A percentile compares a stretch with the other conserved stretches of the same genome.
Conservation (phyloP, 1,140 invertebrate species). For the Sycobia sp. region DNA sequence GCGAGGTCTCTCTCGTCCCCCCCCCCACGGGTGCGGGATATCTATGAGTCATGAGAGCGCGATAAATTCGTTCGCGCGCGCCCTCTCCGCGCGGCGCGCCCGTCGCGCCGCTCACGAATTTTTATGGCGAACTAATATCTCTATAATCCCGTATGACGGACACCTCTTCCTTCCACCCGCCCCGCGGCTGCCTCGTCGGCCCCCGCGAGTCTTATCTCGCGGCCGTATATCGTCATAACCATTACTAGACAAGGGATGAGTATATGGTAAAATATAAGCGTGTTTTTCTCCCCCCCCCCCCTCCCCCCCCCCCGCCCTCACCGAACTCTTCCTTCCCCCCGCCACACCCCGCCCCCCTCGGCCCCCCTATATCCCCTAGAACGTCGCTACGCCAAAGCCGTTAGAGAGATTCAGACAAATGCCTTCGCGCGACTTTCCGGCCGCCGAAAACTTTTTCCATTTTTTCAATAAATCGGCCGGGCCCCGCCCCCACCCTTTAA, state of each 20-base stretch:
- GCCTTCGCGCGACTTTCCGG: conserved; percentile 11
- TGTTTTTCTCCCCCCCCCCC: too few species aligned
- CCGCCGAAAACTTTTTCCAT: too few species aligned
- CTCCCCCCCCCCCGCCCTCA: too few species aligned
- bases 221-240: conserved; percentile 22
- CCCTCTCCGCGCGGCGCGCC: background rate
- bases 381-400: too few species aligned
- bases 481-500: too few species aligned
- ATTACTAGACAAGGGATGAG: conserved; percentile 28
- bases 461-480: too few species aligned
- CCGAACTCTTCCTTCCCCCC: too few species aligned
- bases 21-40: background rate
- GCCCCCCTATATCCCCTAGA: too few species aligned
- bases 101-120: conserved; percentile 4
- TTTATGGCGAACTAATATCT: conserved; percentile 33
- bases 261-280: conserved; percentile 25
- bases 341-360: too few species aligned
- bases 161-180: background rate
- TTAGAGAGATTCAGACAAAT: conserved; percentile 29
- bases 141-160: conserved; percentile 26
- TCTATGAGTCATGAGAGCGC: conserved; percentile 24
- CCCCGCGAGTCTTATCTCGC: background rate
- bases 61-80: conserved; percentile 20
- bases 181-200: background rate
- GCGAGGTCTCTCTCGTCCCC: too few species aligned